These are phyloP conservation scores for Mystacornis crossleyi DNA, from an alignment of 2,113 vertebrate species.

Conservation along the genomic window DNA sequence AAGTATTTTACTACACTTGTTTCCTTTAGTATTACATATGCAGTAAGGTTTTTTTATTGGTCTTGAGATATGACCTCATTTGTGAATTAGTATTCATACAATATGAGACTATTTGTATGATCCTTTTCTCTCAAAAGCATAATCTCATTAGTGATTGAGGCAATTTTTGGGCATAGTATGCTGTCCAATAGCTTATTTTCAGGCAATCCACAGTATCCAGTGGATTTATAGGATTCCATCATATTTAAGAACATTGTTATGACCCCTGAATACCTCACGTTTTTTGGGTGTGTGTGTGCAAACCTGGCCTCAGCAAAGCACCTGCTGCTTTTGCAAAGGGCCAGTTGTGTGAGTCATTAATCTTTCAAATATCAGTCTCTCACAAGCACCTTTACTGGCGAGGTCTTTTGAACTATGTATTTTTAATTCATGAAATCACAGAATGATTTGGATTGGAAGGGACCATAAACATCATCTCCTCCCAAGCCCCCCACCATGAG, in stretches of 20 bases:
- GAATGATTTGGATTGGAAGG: neutral
- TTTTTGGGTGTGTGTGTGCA: neutral
- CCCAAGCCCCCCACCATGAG: neutral
- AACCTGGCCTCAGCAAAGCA: neutral
- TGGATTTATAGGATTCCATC: neutral
- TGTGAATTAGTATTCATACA: neutral
- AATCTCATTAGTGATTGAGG: neutral
- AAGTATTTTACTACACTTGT: neutral
- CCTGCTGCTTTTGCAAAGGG: neutral
- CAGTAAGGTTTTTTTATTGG: neutral
- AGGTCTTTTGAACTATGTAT: neutral
- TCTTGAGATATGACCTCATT: neutral
- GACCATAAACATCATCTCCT: neutral
- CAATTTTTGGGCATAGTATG: neutral
- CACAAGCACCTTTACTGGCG: neutral
- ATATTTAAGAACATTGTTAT: neutral
- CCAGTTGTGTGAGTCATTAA: neutral
- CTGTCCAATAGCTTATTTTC: neutral
- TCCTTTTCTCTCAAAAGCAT: neutral
- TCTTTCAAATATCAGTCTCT: neutral
- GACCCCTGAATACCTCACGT: neutral
- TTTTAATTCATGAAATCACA: neutral
- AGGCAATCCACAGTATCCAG: neutral
- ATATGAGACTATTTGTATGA: neutral
- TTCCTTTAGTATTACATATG: neutral